These are phyloP conservation scores for Euschistus heros DNA, from an alignment of 1,140 invertebrate species.

Conservation along the genomic window DNA sequence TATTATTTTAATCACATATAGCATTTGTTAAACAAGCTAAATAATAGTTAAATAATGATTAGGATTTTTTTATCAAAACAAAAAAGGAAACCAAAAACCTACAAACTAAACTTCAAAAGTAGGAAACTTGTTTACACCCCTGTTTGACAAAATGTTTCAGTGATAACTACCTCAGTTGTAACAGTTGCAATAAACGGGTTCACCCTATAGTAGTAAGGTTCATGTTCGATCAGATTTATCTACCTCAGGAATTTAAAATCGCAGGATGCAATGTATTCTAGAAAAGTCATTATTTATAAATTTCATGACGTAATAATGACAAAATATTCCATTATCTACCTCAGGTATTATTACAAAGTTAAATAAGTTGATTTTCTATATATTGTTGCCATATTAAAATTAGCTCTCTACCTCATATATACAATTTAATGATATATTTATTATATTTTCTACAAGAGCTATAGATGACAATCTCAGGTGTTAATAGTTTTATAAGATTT, in stretches of 20 bases:
- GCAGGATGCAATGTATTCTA: not conserved
- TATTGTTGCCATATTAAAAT: constrained; percentile 20
- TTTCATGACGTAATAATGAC: constrained; percentile 3
- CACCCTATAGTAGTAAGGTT: constrained; percentile 7
- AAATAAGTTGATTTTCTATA: constrained; percentile 14
- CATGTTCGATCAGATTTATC: constrained; percentile 1
- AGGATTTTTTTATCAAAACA: not conserved
- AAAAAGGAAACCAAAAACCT: not conserved
- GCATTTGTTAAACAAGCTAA: no score
- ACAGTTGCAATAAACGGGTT: constrained; percentile 23
- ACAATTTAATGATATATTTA: constrained; percentile 14
- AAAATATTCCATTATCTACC: constrained; percentile 24
- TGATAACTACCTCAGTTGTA: constrained; percentile 15
- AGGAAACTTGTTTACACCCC: not conserved
- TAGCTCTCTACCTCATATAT: constrained; percentile 24
- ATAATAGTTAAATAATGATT: not conserved
- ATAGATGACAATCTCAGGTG: constrained; percentile 26
- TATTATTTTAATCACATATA: no score
- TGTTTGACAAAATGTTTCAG: not conserved
- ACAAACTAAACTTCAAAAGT: not conserved
- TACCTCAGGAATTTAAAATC: constrained; percentile 21
- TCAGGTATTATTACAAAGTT: constrained; percentile 20
- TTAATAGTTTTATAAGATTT: constrained; percentile 20
- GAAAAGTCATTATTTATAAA: constrained; percentile 13
- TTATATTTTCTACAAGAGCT: constrained; percentile 22